Percentiles rank a stretch among this genome's conserved stretches.
These are phyloP conservation scores for Nettapus auritus DNA, from an alignment of 2,113 vertebrate species.

Conservation along the genomic window DNA sequence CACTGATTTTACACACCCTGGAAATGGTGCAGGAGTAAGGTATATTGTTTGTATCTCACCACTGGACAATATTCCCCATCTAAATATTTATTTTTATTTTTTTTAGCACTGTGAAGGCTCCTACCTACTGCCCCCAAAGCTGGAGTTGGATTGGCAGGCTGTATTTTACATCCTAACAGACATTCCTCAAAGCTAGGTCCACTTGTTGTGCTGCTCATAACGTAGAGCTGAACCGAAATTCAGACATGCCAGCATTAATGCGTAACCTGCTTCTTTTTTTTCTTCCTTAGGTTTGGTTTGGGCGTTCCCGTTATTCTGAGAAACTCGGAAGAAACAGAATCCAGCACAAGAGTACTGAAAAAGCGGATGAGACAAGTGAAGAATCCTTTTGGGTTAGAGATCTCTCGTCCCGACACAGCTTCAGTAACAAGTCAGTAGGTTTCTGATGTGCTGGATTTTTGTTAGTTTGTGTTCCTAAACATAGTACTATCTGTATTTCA, in stretches of 20 bases:
- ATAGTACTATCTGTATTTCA: neutral
- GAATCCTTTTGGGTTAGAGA: slow-evolving; percentile 91
- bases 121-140: neutral
- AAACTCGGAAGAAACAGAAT: slow-evolving; percentile 88
- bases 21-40: neutral
- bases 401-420: slow-evolving; percentile 73
- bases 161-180: neutral
- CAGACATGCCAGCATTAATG: neutral
- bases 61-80: neutral
- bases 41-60: too few relatives aligned
- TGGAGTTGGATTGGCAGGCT: neutral
- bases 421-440: slow-evolving; percentile 85
- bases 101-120: neutral
- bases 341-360: slow-evolving; percentile 79
- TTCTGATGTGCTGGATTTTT: neutral
- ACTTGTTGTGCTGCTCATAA: neutral
- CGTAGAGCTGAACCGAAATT: neutral
- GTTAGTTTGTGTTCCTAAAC: neutral
- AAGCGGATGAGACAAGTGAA: slow-evolving; percentile 93
- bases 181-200: neutral
- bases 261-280: neutral
- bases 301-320: slow-evolving; percentile 93
- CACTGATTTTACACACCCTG: neutral
- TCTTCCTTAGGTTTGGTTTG: slow-evolving; percentile 86
- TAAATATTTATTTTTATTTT: neutral